A percentile compares a stretch with the other conserved stretches of the same genome.
Evolutionary conservation across 2,113 vertebrate species (phyloP).

Genomic region (Excalfactoria chinensis): DNA sequence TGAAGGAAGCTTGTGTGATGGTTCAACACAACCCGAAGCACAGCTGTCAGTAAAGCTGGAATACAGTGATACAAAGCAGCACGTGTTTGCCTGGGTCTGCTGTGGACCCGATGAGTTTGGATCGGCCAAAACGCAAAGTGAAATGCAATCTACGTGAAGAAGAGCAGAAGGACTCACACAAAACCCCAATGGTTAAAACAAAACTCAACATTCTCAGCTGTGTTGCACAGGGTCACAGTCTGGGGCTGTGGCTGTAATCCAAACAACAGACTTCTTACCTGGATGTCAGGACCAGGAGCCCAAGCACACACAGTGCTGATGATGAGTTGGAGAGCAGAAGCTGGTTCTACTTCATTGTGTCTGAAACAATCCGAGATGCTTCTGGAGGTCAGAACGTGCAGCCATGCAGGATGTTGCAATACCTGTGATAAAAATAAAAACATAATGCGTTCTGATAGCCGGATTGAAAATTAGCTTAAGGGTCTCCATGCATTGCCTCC

Average conservation of each 20-base stretch:
- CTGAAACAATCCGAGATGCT: not conserved
- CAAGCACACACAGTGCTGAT: not conserved
- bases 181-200: not conserved
- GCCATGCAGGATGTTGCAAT: not conserved
- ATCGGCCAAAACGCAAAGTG: not conserved
- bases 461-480: slow-evolving; percentile 51
- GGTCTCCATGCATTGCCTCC: slow-evolving; percentile 57
- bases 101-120: not conserved
- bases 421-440: slow-evolving; percentile 39
- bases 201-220: not conserved
- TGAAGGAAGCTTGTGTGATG: not conserved
- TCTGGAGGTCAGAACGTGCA: slow-evolving; percentile 21
- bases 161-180: not conserved
- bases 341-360: not conserved
- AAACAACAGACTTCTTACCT: not conserved
- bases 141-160: not conserved
- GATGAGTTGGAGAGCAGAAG: not conserved
- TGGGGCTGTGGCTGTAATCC: not conserved
- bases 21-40: not conserved
- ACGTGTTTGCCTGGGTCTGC: accelerated
- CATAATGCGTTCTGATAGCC: slow-evolving; percentile 19
- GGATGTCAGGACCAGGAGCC: not conserved
- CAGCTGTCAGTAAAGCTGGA: accelerated
- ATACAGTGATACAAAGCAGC: not conserved
- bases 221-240: accelerated